Evolutionary conservation across 1,140 invertebrate species (phyloP), one percentile per base, ranked within the genome.

Genomic region (Diplogasteroides magnus): DNA sequence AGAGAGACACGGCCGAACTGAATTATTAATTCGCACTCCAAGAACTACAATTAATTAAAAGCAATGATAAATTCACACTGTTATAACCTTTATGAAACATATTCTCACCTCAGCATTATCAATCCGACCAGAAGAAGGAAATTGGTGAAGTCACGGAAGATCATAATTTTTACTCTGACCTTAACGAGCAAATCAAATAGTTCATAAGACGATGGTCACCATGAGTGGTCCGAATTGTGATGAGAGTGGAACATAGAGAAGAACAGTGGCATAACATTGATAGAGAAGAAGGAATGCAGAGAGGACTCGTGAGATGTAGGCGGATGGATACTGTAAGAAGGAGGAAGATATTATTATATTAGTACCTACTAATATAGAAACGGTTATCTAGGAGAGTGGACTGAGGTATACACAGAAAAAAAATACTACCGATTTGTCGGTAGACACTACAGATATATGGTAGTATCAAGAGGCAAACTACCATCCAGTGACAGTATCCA

Each of bases 241-340:
- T 19, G 73, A 80, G 15, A 82, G 63, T 1, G 80, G 78, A 48
- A 78, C 68, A 57, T 81, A 81, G 57, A 76, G 71, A 67, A 82
- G 80, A 15, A 81, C 65, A 31, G 80, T 81, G 13, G 72, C 62
- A 67, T 81, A 82, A 61, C 77, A 81, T 69, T 77, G 70, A 63
- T 82, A 81, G 25, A 81, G 66, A 25, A 81, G 64, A 37, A 82
- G 80, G 64, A 75, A 68, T n/a, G 79, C 55, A 57, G 72, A 79
- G 15, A 75, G 48, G 11, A 74, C 67, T 62, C 72, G 67, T 6
- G 69, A 48, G 3, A 62, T 55, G 64, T 78, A 78, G 2, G 65
- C 74, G 19, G 70, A 72, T 11, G 37, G 6, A 14, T 57, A 37
- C 32, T 37, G 32, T 66, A 66, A 13, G 29, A 32, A 37, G 48